A percentile compares a stretch with the other conserved stretches of the same genome.
phyloP scores from a whole-genome alignment of 2,888 invertebrate species.

The Sinodicranocentrus sp. region DNA sequence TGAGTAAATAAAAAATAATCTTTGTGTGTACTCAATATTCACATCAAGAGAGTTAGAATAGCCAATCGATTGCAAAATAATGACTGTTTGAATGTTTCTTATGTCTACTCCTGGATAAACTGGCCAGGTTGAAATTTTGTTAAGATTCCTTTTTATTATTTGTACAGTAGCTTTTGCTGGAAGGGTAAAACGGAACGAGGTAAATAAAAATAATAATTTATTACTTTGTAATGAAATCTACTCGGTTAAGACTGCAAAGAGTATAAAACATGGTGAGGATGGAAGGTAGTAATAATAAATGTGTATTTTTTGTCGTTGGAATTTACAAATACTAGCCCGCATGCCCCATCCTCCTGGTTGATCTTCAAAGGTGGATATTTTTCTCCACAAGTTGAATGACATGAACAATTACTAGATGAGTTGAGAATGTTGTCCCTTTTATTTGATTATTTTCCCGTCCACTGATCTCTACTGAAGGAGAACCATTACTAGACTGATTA shows the following conservation, averaged over 20 bases:
- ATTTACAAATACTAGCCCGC: no score
- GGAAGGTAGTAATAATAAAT: neutral
- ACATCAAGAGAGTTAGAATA: no score
- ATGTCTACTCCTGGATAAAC: no score
- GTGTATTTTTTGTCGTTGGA: neutral
- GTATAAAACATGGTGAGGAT: neutral
- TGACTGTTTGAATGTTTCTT: no score
- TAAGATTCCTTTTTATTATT: no score
- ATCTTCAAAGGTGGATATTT: neutral
- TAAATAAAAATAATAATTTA: no score
- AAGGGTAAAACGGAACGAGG: no score
- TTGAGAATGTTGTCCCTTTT: neutral
- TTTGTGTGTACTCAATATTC: no score
- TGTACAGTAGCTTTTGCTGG: no score
- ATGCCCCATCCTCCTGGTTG: neutral
- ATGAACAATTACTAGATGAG: conserved; percentile 4
- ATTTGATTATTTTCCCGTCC: neutral
- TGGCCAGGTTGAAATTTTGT: no score
- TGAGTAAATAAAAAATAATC: conserved; percentile 23
- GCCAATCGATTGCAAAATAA: neutral
- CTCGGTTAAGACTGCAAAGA: neutral
- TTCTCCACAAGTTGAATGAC: neutral
- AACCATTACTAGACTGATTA: conserved; percentile 9
- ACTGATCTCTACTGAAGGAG: no score
- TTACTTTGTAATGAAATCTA: conserved; percentile 17